Base-by-base conservation (phyloP, 2,797 vertebrate species). In the Aphelocoma californica region DNA sequence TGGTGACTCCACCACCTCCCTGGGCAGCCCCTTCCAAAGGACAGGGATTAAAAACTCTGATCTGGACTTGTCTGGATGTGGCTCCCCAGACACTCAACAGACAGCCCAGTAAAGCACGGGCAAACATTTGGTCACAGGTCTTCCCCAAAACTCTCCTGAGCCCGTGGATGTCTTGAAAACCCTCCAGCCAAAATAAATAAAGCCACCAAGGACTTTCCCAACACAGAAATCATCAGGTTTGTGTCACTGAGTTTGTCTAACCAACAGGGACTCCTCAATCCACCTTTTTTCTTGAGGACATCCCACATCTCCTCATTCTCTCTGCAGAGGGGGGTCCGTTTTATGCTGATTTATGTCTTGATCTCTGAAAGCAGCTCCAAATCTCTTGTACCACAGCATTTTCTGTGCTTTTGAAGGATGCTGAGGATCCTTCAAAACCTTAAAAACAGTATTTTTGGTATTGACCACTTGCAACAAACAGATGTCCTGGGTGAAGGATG, bases 1-100 rank as follows among this genome's bases (percentile, higher is more conserved):
- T 54, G 40, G 29, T 2, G 56, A 21, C 29, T 31, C 8, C n/a
- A 14, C 7, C 38, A 45, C 7, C 19, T 53, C 29, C 47, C 54
- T 17, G 29, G 38, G 13, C 19, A 54, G 64, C 56, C 24, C n/a
- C 12, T 62, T 47, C 40, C 40, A 42, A 62, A 40, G 54, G 17
- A 14, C 47, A 57, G 2, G 12, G 51, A 58, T 32, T 17, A 20
- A 29, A 66, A 54, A 17, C 4, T 70, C 40, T 50, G 31, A 18
- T 3, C 18, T 23, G 51, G 45, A 3, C 7, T 77, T 72, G 31
- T 10, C 38, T 54, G 32, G 65, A 29, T 21, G 11, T 31, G 25
- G 4, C 10, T 88, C 10, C 10, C 10, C 4, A 7, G 4, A 10
- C 2, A 5, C 18, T 20, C 38, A 34, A 13, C 2, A 18, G 34